These are phyloP conservation scores for Spea hammondii DNA, from an alignment of 2,797 vertebrate species.

Conservation along the genomic window DNA sequence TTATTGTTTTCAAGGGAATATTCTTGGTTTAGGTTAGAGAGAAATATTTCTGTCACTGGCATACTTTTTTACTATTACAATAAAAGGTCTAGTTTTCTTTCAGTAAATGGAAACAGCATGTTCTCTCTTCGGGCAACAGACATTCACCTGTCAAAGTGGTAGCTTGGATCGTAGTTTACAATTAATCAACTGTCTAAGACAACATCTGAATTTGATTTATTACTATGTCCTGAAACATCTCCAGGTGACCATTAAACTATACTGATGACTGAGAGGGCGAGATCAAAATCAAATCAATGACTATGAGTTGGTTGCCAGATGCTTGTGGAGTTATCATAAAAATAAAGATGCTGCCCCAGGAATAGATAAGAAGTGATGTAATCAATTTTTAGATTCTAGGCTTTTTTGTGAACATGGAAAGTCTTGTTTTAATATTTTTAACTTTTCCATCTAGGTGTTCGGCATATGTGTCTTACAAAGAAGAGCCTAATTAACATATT, in stretches of 20 bases:
- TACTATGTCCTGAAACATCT: constrained; percentile 39
- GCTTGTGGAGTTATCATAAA: constrained; percentile 24
- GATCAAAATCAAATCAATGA: constrained; percentile 47
- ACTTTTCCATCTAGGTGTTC: no score
- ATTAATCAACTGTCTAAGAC: constrained; percentile 48
- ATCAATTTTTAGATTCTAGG: neutral
- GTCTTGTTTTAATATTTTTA: no score
- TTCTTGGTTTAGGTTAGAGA: neutral
- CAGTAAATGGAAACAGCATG: constrained; percentile 43
- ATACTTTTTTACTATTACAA: constrained; percentile 8
- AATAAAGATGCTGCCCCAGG: constrained; percentile 16
- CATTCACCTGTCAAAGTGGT: constrained; percentile 41
- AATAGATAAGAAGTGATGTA: constrained; percentile 10
- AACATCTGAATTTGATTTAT: constrained; percentile 49
- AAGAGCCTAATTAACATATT: no score
- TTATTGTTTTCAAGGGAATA: constrained; percentile 9
- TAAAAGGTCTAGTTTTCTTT: constrained; percentile 40
- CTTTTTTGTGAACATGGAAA: neutral
- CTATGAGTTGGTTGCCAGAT: constrained; percentile 3
- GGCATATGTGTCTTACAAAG: no score
- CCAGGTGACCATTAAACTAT: constrained; percentile 48
- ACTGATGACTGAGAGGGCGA: constrained; percentile 40
- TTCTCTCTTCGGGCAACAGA: constrained; percentile 43
- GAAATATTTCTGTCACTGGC: constrained; percentile 17
- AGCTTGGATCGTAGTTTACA: constrained; percentile 31